Conservation (phyloP, 2,113 vertebrate species). For the Mirounga angustirostris region DNA sequence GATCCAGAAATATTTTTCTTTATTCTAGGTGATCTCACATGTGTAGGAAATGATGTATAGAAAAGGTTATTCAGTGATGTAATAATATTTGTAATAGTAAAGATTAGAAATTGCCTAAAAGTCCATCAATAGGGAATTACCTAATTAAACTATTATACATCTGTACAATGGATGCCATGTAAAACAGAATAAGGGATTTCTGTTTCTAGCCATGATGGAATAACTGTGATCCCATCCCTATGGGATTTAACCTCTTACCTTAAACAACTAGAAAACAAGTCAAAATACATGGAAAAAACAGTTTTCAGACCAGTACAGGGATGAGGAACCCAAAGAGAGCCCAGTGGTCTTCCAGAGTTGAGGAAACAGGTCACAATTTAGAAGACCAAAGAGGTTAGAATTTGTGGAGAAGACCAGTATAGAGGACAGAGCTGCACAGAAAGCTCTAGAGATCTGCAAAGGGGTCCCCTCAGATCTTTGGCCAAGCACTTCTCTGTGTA, state of each 20-base stretch:
- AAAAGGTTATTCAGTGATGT: slow-evolving; percentile 12
- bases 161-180: not conserved
- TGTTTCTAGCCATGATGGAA: not conserved
- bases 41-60: not conserved
- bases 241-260: not conserved
- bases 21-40: not conserved
- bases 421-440: not conserved
- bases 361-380: not conserved
- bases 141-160: not conserved
- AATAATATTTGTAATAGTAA: not conserved
- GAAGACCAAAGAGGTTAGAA: not conserved
- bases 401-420: not conserved
- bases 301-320: not conserved
- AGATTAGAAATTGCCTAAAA: not conserved
- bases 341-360: not conserved
- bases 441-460: not conserved
- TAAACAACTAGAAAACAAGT: slow-evolving; percentile 17
- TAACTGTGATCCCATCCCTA: not conserved
- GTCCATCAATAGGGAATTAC: not conserved
- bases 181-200: not conserved
- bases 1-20: not conserved
- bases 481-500: not conserved
- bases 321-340: not conserved
- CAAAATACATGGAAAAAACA: not conserved
- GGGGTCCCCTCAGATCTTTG: not conserved